phyloP scores from a whole-genome alignment of 2,797 vertebrate genomes.

The Hypotaenidia philippensis region DNA sequence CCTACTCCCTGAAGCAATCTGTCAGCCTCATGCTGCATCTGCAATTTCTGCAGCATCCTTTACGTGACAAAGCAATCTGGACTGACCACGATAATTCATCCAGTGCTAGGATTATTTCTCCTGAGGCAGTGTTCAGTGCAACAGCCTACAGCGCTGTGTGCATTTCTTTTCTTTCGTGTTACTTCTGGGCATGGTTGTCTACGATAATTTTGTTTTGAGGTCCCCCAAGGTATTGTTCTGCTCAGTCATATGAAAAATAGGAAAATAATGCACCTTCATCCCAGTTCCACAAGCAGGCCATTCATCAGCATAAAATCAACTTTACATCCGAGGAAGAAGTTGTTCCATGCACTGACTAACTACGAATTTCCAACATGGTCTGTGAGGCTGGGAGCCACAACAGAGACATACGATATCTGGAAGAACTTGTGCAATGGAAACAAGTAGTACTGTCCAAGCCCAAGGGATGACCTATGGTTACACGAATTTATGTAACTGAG shows the following conservation, averaged over 20 bases:
- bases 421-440: not conserved
- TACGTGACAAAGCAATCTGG: slow-evolving; percentile 29
- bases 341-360: not conserved
- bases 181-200: slow-evolving; percentile 24
- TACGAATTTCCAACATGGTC: not conserved
- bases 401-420: rapidly evolving
- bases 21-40: not conserved
- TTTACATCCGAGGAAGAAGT: not conserved
- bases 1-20: not conserved
- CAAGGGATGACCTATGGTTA: not conserved
- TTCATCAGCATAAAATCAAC: slow-evolving; percentile 53
- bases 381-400: not conserved
- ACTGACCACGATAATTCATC: slow-evolving; percentile 5
- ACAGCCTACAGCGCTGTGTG: not conserved
- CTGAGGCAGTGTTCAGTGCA: not conserved
- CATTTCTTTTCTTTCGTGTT: slow-evolving; percentile 4
- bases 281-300: not conserved
- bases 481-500: not conserved
- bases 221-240: slow-evolving; percentile 49
- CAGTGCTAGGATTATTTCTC: slow-evolving; percentile 41
- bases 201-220: slow-evolving; percentile 38
- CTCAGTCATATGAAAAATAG: slow-evolving; percentile 55
- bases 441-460: not conserved
- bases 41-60: slow-evolving; percentile 24
- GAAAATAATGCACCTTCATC: slow-evolving; percentile 61